Conservation (phyloP, 2,888 invertebrate species). For the Tiphia femorata region DNA sequence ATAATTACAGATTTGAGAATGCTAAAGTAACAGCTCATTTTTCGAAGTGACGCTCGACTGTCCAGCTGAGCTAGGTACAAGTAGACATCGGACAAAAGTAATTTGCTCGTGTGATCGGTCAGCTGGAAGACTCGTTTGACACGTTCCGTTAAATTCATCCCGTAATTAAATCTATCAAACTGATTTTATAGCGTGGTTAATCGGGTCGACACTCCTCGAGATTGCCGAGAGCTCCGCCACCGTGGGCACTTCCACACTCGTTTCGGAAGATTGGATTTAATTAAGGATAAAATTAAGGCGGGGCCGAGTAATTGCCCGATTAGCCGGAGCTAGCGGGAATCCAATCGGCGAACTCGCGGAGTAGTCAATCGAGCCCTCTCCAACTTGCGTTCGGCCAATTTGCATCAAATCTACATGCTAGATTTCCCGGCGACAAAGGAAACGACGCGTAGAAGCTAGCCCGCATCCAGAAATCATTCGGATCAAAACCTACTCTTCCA, state of each 20-base stretch:
- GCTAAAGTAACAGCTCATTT: too few species aligned
- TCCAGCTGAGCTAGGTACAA: too few species aligned
- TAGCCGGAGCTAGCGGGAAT: constrained; percentile 56
- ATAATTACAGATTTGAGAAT: too few species aligned
- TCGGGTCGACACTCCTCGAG: constrained; percentile 29
- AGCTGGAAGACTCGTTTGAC: too few species aligned
- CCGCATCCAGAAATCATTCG: too few species aligned
- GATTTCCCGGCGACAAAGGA: constrained; percentile 37
- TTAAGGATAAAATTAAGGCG: constrained; percentile 64
- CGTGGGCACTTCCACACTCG: too few species aligned
- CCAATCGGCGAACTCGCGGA: constrained; percentile 59
- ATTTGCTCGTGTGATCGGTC: too few species aligned
- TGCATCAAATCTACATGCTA: constrained; percentile 61
- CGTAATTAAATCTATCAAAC: constrained; percentile 38
- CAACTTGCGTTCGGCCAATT: constrained; percentile 58
- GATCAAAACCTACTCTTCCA: too few species aligned
- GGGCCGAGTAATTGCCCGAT: constrained; percentile 58
- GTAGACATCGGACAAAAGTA: too few species aligned
- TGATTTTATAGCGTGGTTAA: constrained; percentile 23
- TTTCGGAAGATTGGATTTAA: constrained; percentile 58
- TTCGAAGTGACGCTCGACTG: too few species aligned
- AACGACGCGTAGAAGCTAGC: background rate
- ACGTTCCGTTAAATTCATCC: too few species aligned
- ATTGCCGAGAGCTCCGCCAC: constrained; percentile 11
- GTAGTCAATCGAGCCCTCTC: constrained; percentile 60